phyloP scores from a whole-genome alignment of 2,113 vertebrate genomes.

The Larimichthys crocea region DNA sequence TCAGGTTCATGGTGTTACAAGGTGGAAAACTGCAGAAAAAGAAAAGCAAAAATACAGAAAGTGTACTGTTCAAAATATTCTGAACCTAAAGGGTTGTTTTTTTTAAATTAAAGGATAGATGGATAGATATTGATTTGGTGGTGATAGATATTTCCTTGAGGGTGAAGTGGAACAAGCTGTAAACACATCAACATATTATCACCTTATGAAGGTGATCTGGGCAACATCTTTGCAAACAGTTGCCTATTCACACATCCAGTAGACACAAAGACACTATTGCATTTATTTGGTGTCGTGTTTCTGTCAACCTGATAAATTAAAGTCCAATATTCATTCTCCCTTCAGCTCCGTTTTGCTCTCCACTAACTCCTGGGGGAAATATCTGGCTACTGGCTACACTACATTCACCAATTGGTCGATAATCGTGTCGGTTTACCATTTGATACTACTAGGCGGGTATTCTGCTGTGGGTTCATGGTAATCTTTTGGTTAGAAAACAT shows the following conservation, averaged over 20 bases:
- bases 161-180: background rate
- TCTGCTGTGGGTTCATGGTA: background rate
- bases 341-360: conserved; percentile 1
- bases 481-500: background rate
- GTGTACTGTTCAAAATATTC: background rate
- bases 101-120: background rate
- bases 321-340: background rate
- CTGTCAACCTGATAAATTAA: background rate
- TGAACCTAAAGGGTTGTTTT: background rate
- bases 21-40: background rate
- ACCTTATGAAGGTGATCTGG: background rate
- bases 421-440: background rate
- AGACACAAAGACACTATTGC: background rate
- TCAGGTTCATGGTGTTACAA: conserved; percentile 16
- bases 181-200: background rate
- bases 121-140: background rate
- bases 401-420: background rate
- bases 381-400: background rate
- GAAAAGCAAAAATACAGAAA: background rate
- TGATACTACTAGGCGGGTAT: background rate
- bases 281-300: conserved; percentile 3
- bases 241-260: background rate
- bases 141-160: no score
- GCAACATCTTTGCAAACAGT: background rate
- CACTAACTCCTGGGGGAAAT: background rate